These are phyloP conservation scores for Gobius niger DNA, from an alignment of 2,113 vertebrate genomes.

Conservation along the genomic window DNA sequence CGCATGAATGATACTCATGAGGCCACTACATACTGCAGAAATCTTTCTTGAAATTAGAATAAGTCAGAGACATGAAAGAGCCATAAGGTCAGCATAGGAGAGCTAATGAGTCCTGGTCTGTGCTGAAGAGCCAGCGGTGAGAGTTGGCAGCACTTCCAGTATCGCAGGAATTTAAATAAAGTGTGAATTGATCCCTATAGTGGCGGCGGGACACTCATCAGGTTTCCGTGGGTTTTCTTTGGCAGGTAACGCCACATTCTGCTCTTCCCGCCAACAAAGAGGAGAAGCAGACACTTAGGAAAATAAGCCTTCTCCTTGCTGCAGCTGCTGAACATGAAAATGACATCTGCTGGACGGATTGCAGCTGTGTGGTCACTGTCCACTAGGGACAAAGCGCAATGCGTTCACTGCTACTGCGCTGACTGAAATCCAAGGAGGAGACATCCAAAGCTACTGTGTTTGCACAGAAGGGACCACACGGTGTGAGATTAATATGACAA, in stretches of 20 bases:
- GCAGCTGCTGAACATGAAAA: slow-evolving; percentile 55
- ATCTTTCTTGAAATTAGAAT: neutral
- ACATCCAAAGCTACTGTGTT: slow-evolving; percentile 23
- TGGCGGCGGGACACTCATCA: slow-evolving; percentile 40
- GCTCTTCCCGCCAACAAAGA: slow-evolving; percentile 38
- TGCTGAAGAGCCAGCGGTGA: slow-evolving; percentile 4
- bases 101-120: neutral
- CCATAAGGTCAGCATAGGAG: neutral
- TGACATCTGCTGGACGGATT: slow-evolving; percentile 52
- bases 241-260: slow-evolving; percentile 46
- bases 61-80: slow-evolving; percentile 4
- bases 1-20: neutral
- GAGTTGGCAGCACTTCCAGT: slow-evolving; percentile 34
- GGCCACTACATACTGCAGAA: neutral
- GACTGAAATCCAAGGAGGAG: neutral
- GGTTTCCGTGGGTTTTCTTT: slow-evolving; percentile 65
- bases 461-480: neutral
- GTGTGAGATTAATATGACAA: slow-evolving; percentile 37
- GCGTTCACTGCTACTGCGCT: neutral
- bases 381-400: slow-evolving; percentile 17
- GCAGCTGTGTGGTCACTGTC: slow-evolving; percentile 54
- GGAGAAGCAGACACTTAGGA: slow-evolving; percentile 61
- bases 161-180: slow-evolving; percentile 64
- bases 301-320: slow-evolving; percentile 36
- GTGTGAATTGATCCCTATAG: slow-evolving; percentile 49